Conservation (phyloP, 2,888 invertebrate genomes). For the Cyrtodaria siliqua region DNA sequence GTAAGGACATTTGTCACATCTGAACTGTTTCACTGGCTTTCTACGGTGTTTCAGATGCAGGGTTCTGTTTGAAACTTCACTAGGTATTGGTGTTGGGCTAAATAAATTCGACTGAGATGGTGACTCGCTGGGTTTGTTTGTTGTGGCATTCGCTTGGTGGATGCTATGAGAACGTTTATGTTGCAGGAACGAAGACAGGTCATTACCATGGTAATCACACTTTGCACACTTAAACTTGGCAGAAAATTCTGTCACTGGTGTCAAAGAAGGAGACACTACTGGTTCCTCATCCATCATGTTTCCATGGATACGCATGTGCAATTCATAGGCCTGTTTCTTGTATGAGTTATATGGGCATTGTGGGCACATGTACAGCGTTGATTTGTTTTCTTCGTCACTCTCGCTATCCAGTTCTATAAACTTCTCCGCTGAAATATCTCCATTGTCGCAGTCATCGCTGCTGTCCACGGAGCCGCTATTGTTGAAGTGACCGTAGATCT, state of each 20-base stretch:
- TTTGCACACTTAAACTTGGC: conserved; percentile 79
- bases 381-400: conserved; percentile 59
- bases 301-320: conserved; percentile 77
- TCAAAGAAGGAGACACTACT: conserved; percentile 13
- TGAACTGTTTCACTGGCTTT: conserved; percentile 78
- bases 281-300: conserved; percentile 45
- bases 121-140: conserved; percentile 19
- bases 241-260: conserved; percentile 3
- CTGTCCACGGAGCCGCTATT: conserved; percentile 17
- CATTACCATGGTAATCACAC: conserved; percentile 78
- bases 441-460: conserved; percentile 35
- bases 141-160: conserved; percentile 9
- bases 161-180: conserved; percentile 77
- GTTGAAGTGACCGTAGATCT: conserved; percentile 80
- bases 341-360: conserved; percentile 76
- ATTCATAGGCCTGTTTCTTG: conserved; percentile 73
- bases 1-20: conserved; percentile 79
- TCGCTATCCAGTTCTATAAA: conserved; percentile 43
- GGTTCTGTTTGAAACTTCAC: conserved; percentile 70
- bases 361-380: conserved; percentile 73
- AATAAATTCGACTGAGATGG: conserved; percentile 37
- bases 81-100: conserved; percentile 26
- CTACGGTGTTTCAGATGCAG: conserved; percentile 73
- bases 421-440: conserved; percentile 16
- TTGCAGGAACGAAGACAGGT: conserved; percentile 79